A percentile compares a stretch with the other conserved stretches of the same genome.
phyloP scores from a whole-genome alignment of 2,888 invertebrate genomes.

The Synergus gifuensis region DNA sequence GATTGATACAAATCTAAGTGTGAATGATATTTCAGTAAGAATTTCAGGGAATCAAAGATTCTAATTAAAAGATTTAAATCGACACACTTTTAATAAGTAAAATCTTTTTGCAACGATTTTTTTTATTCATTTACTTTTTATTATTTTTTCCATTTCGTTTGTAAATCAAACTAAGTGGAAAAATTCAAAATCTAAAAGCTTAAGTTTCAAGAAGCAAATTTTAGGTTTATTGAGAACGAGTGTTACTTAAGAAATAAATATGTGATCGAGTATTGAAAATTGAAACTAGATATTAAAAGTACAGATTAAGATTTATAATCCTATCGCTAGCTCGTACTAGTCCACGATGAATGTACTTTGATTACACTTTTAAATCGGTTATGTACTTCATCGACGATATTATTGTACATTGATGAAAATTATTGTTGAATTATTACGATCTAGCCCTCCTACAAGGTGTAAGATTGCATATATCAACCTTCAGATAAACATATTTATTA shows the following conservation, averaged over 20 bases:
- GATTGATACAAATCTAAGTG: neutral
- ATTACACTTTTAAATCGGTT: slow-evolving; percentile 12
- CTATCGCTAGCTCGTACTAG: slow-evolving; percentile 31
- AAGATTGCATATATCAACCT: slow-evolving; percentile 6
- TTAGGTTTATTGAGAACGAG: neutral
- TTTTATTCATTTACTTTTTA: no score
- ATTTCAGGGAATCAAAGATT: neutral
- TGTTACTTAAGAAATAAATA: slow-evolving; percentile 1
- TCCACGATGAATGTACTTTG: slow-evolving; percentile 29
- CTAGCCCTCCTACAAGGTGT: slow-evolving; percentile 21
- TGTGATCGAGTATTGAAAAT: slow-evolving; percentile 24
- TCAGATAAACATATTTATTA: neutral
- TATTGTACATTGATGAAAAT: slow-evolving; percentile 24
- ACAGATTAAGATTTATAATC: slow-evolving; percentile 25
- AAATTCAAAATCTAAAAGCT: neutral
- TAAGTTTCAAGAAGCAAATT: neutral
- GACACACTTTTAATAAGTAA: no score
- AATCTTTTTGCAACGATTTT: no score
- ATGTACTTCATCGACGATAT: neutral
- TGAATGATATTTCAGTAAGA: neutral
- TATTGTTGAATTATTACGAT: slow-evolving; percentile 20
- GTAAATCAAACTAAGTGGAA: neutral
- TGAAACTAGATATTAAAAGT: slow-evolving; percentile 17
- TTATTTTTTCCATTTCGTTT: neutral
- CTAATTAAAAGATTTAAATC: no score